Evolutionary conservation across 2,113 vertebrate species (phyloP).

Genomic region (Myanophis thanlyinensis): DNA sequence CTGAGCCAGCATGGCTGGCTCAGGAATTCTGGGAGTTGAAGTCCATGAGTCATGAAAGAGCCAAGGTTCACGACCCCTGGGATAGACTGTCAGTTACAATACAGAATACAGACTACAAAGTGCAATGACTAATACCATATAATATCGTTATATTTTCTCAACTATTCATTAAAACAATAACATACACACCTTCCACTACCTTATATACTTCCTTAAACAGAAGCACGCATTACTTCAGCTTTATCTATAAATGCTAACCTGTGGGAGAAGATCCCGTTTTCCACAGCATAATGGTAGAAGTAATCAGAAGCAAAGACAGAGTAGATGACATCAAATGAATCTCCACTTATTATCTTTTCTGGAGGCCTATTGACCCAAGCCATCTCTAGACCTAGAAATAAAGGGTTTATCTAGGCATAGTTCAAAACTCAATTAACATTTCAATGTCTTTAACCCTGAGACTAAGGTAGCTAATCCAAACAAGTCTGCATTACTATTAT

Average conservation of each 20-base stretch:
- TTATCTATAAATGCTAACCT: slow-evolving; percentile 57
- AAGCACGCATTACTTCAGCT: not conserved
- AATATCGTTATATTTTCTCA: not conserved
- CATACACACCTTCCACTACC: not conserved
- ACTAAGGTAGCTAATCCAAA: not conserved
- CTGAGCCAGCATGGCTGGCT: too few relatives aligned
- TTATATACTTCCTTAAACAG: not conserved
- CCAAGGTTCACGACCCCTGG: too few relatives aligned
- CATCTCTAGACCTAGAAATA: slow-evolving; percentile 84
- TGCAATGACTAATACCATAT: too few relatives aligned
- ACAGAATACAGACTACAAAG: too few relatives aligned
- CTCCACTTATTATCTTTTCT: slow-evolving; percentile 71
- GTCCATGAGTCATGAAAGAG: too few relatives aligned
- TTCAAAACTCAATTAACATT: not conserved
- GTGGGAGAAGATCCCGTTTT: slow-evolving; percentile 75
- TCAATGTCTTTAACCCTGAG: not conserved
- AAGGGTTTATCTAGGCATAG: not conserved
- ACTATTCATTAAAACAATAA: not conserved
- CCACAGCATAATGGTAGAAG: slow-evolving; percentile 80
- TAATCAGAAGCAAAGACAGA: slow-evolving; percentile 71
- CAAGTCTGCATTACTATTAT: too few relatives aligned
- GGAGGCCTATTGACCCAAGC: slow-evolving; percentile 81
- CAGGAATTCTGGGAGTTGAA: too few relatives aligned
- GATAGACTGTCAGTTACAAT: too few relatives aligned
- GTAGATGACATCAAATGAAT: slow-evolving; percentile 78